Conservation (phyloP, 2,888 invertebrate genomes). For the Trissoscelio sp. region DNA sequence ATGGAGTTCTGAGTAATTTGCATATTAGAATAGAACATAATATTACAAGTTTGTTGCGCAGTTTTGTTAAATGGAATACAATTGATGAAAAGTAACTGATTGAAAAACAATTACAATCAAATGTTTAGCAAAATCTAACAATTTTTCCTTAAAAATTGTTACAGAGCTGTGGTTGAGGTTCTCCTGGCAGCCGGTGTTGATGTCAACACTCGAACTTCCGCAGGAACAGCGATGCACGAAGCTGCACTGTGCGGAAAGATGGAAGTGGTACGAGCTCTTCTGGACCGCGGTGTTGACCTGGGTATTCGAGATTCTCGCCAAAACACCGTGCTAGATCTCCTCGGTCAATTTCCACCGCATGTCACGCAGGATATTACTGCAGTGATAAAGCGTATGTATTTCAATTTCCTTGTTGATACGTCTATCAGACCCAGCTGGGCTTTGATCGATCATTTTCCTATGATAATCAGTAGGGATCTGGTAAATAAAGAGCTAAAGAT, state of each 20-base stretch:
- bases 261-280: constrained; percentile 92
- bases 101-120: not conserved
- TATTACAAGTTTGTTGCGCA: not conserved
- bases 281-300: constrained; percentile 93
- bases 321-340: constrained; percentile 93
- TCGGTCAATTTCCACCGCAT: constrained; percentile 94
- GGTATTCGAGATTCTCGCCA: constrained; percentile 91
- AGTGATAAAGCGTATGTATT: constrained; percentile 89
- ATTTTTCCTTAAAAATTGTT: constrained; percentile 43
- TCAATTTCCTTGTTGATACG: constrained; percentile 41
- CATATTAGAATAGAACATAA: not conserved
- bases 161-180: constrained; percentile 91
- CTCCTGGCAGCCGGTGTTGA: constrained; percentile 93
- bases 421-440: constrained; percentile 12
- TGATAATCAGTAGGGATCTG: constrained; percentile 12
- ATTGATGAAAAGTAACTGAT: no score
- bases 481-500: no score
- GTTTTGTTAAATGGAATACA: no score
- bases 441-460: constrained; percentile 15
- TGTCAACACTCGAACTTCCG: constrained; percentile 93
- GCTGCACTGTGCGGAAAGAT: constrained; percentile 96
- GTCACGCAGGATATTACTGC: constrained; percentile 94
- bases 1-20: not conserved
- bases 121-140: not conserved
- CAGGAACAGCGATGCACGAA: constrained; percentile 96